A percentile compares a stretch with the other conserved stretches of the same genome.
Evolutionary conservation across 2,888 invertebrate genomes (phyloP).

Genomic region (Danaus chrysippus): DNA sequence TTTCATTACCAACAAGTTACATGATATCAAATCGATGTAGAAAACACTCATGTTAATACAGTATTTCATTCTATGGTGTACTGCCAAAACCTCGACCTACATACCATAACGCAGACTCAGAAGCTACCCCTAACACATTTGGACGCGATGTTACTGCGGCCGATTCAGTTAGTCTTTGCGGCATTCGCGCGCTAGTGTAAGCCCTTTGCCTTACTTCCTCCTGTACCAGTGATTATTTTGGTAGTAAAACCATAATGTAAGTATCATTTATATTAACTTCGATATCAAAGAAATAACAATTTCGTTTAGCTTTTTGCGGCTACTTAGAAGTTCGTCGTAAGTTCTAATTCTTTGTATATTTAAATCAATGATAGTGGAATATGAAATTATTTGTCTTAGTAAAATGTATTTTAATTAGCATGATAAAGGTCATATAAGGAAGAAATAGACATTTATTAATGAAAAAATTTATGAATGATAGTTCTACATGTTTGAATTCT

Average conservation of each 20-base stretch:
- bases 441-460: too few species aligned
- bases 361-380: too few species aligned
- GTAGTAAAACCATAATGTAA: constrained; percentile 4
- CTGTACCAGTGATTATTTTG: constrained; percentile 18
- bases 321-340: too few species aligned
- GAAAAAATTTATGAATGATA: too few species aligned
- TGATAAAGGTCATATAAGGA: too few species aligned
- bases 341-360: too few species aligned
- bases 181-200: constrained; percentile 53
- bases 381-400: too few species aligned
- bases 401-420: too few species aligned
- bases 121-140: constrained; percentile 42
- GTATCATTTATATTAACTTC: neutral
- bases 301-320: neutral
- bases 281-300: neutral
- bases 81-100: constrained; percentile 20
- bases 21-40: neutral
- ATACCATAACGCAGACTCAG: constrained; percentile 37
- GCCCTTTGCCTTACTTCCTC: constrained; percentile 30
- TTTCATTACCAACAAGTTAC: neutral
- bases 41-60: neutral
- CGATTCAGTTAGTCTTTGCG: constrained; percentile 64
- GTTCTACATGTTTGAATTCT: too few species aligned
- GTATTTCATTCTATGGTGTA: neutral
- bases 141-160: constrained; percentile 68